Conservation (phyloP, 2,113 vertebrate genomes). For the Anseranas semipalmata region DNA sequence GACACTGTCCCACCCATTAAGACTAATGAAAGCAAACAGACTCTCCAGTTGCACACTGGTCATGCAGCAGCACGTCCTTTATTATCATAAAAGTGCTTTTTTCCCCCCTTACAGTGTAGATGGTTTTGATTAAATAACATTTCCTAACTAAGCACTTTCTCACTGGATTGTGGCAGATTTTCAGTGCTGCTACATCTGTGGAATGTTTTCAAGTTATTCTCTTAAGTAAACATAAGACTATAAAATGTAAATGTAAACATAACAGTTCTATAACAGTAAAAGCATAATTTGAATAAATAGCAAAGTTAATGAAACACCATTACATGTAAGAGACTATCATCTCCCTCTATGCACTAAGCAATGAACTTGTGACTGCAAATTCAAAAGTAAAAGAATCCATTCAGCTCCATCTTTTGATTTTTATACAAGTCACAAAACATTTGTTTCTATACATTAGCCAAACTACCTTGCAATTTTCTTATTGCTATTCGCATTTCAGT, state of each 20-base stretch:
- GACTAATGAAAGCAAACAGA: not conserved
- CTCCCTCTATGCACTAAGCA: not conserved
- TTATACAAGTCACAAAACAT: not conserved
- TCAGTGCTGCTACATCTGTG: constrained; percentile 38
- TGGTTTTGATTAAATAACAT: constrained; percentile 41
- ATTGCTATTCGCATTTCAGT: not conserved
- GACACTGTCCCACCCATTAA: not conserved
- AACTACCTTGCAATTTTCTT: not conserved
- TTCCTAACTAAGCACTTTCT: constrained; percentile 35
- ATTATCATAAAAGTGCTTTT: not conserved
- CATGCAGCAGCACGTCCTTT: not conserved
- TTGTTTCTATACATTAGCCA: not conserved
- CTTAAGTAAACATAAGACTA: constrained; percentile 60
- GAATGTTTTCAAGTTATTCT: constrained; percentile 52
- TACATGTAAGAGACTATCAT: constrained; percentile 30
- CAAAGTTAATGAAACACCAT: constrained; percentile 55
- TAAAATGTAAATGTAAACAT: constrained; percentile 62
- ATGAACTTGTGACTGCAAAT: constrained; percentile 6
- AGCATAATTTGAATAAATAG: constrained; percentile 58
- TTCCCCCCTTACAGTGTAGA: not conserved
- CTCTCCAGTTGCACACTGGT: not conserved
- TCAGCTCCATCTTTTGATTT: constrained; percentile 4
- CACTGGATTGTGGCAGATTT: constrained; percentile 32
- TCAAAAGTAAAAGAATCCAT: not conserved
- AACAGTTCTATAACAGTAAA: constrained; percentile 41